Evolutionary conservation across 2,797 vertebrate genomes (phyloP), one percentile per base, ranked within the genome.

Genomic region (Falco novaeseelandiae): DNA sequence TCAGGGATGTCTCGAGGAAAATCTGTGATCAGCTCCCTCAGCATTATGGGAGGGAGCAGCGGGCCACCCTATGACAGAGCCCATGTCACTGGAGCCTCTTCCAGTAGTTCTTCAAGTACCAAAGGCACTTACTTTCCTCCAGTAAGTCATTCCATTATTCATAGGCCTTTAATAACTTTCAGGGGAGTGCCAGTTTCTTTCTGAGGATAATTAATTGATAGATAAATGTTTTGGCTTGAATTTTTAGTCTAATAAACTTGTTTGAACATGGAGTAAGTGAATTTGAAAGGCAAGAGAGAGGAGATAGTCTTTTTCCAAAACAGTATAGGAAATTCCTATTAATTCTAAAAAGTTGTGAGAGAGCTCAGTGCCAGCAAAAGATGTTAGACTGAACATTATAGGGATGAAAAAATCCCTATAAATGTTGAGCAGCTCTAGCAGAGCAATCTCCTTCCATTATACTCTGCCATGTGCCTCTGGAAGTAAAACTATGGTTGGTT

Each of bases 111-210:
- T 26, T 99, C 99, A 92, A 99, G 99, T 97, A 99, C 99, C 95
- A 99, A 99, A 98, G 99, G 99, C 94, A 99, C 99, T 51, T 99
- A 99, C 97, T 99, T 99, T 95, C 99, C 99, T 79, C 99, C 99
- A 89, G 99, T 99, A 98, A 98, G 99, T 97, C 61, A 71, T 63
- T 78, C 63, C 67, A 1, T 74, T 89, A 29, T 70, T 83, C 44
- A 23, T 5, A 89, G 40, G 58, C 46, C 9, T 74, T 65, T 79
- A 65, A 36, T 48, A 87, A 46, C 38, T 66, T 91, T 23, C 32
- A 72, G 42, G 36, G 26, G 55, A 51, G 13, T 59, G 30, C 32
- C 7, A 20, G 2, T 22, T 12, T 82, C 65, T 57, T 89, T 63
- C 58, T 89, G n/a, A 63, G 74, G 20, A 55, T 83, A 89, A 72